Evolutionary conservation across 2,888 invertebrate genomes (phyloP).

Genomic region (Stenoptilia bipunctidactyla): DNA sequence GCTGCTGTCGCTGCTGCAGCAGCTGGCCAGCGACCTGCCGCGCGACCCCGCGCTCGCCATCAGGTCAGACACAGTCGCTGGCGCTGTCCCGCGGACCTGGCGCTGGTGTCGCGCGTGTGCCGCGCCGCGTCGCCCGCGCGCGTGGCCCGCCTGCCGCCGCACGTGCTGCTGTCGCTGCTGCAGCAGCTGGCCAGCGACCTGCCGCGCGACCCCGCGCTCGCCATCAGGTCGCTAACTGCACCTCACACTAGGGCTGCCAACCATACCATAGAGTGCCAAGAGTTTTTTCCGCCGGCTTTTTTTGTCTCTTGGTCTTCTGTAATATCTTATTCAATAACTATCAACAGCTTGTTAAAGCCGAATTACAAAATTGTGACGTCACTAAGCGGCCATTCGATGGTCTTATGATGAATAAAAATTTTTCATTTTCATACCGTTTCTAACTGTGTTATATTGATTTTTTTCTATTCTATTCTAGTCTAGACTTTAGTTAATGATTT

Average conservation of each 20-base stretch:
- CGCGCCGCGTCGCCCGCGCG: conserved; percentile 84
- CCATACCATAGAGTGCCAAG: conserved; percentile 85
- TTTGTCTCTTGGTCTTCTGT: too few species aligned
- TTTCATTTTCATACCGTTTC: too few species aligned
- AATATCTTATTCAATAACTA: too few species aligned
- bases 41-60: conserved; percentile 75
- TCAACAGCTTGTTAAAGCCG: too few species aligned
- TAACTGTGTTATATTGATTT: too few species aligned
- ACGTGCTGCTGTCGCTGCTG: conserved; percentile 91
- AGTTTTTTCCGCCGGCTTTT: too few species aligned
- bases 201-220: conserved; percentile 76
- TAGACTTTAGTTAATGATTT: too few species aligned
- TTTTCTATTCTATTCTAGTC: too few species aligned
- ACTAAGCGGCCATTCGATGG: too few species aligned
- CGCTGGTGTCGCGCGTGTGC: conserved; percentile 88
- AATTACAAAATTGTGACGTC: too few species aligned
- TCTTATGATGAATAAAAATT: too few species aligned
- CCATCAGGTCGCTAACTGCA: conserved; percentile 40
- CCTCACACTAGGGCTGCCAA: conserved; percentile 90
- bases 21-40: conserved; percentile 89
- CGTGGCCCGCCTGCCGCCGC: conserved; percentile 90
- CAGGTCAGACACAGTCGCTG: conserved; percentile 66
- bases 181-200: conserved; percentile 95
- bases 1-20: conserved; percentile 92
- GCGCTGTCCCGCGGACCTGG: conserved; percentile 90